Conservation (phyloP, 2,113 vertebrate genomes). For the Dicerorhinus sumatrensis region DNA sequence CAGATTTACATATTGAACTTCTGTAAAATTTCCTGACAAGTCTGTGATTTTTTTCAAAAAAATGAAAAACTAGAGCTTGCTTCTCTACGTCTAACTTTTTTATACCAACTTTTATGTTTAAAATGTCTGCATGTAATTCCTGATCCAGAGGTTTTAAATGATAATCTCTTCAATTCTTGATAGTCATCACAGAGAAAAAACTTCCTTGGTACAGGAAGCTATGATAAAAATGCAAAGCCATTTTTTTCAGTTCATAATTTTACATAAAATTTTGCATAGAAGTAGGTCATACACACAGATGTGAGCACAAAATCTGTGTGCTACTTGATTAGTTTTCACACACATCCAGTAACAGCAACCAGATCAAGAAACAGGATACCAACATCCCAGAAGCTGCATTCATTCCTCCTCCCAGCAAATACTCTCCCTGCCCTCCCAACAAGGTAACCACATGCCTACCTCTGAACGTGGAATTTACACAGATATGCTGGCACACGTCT, state of each 20-base stretch:
- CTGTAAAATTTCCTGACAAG: not conserved
- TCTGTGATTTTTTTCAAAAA: not conserved
- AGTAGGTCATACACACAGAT: not conserved
- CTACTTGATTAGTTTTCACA: not conserved
- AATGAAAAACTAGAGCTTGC: constrained; percentile 5
- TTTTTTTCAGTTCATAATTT: constrained; percentile 30
- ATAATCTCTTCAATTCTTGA: not conserved
- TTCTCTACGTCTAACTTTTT: not conserved
- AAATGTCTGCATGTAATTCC: not conserved
- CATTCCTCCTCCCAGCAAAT: not conserved
- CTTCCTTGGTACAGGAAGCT: not conserved
- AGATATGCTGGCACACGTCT: not conserved
- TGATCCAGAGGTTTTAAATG: not conserved
- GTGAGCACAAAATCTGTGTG: not conserved
- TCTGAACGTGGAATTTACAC: not conserved
- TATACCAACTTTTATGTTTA: not conserved
- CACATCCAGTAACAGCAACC: not conserved
- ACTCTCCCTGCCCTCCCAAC: not conserved
- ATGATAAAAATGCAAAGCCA: not conserved
- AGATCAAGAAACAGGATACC: not conserved
- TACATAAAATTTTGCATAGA: not conserved
- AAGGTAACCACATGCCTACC: not conserved
- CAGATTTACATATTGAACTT: not conserved
- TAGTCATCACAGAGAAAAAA: not conserved
- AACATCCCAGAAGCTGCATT: not conserved